Conservation (phyloP, 2,113 vertebrate species). For the Notarius lentiginosus region DNA sequence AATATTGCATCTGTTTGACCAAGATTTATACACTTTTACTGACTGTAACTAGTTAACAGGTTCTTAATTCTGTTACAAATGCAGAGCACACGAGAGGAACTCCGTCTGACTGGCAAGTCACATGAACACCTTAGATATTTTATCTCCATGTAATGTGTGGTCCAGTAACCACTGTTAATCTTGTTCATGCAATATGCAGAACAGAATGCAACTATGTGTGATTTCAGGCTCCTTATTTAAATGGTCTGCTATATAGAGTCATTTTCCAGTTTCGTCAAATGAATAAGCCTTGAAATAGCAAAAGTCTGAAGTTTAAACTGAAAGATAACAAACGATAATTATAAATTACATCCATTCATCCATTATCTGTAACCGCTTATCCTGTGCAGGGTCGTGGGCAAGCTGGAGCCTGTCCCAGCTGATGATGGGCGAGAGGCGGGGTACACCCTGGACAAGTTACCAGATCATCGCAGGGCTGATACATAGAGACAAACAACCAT, state of each 20-base stretch:
- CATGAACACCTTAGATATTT: constrained; percentile 4
- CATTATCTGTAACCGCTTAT: no score
- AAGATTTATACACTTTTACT: neutral
- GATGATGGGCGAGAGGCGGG: no score
- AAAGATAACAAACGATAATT: neutral
- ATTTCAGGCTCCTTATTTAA: constrained; percentile 29
- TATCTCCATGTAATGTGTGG: constrained; percentile 12
- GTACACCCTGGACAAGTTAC: no score
- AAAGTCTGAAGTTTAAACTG: neutral
- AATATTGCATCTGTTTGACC: neutral
- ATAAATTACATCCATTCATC: no score
- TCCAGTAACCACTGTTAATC: constrained; percentile 24
- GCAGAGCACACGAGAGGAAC: neutral
- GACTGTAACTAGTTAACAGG: neutral
- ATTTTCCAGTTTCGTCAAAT: neutral
- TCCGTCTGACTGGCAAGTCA: neutral
- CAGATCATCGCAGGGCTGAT: no score
- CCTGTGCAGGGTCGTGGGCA: no score
- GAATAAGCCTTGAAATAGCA: neutral
- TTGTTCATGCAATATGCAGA: constrained; percentile 31
- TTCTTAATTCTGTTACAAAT: neutral
- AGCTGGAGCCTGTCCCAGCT: no score
- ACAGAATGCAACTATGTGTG: neutral
- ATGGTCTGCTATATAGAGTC: neutral
- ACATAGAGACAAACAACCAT: no score